phyloP scores from a whole-genome alignment of 2,888 invertebrate species.

The Aporophyla nigra region DNA sequence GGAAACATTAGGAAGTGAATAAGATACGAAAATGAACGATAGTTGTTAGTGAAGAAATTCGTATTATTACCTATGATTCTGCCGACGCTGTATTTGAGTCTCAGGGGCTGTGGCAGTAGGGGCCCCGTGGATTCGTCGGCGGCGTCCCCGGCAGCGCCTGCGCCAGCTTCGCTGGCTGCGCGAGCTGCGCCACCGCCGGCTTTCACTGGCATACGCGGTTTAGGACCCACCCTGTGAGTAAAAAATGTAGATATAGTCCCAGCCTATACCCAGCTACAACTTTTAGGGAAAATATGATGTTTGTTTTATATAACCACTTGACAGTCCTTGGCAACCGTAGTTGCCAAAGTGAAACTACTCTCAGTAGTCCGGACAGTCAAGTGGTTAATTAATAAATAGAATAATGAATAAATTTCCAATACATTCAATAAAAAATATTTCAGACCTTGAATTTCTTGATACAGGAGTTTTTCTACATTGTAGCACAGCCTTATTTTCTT shows the following conservation, averaged over 20 bases:
- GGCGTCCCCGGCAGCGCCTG: conserved; percentile 74
- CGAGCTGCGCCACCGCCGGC: conserved; percentile 84
- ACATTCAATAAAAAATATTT: background rate
- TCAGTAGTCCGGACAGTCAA: no score
- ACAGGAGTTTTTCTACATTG: conserved; percentile 93
- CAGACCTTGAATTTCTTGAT: conserved; percentile 85
- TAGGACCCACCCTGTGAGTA: conserved; percentile 91
- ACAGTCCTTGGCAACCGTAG: no score
- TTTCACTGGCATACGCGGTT: conserved; percentile 96
- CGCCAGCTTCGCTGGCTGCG: conserved; percentile 75
- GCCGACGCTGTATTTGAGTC: conserved; percentile 94
- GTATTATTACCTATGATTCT: conserved; percentile 93
- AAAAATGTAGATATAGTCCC: background rate
- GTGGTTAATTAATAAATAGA: no score
- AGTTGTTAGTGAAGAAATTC: background rate
- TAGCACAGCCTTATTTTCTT: conserved; percentile 95
- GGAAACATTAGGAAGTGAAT: conserved; percentile 18
- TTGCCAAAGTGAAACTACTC: no score
- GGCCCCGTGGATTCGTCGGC: conserved; percentile 71
- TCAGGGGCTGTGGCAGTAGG: conserved; percentile 91
- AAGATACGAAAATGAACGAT: conserved; percentile 24
- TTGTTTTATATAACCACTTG: no score
- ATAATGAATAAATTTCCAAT: background rate
- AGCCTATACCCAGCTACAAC: no score
- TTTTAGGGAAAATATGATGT: no score